phyloP scores from a whole-genome alignment of 2,113 vertebrate species.

The Hemibagrus wyckioides region DNA sequence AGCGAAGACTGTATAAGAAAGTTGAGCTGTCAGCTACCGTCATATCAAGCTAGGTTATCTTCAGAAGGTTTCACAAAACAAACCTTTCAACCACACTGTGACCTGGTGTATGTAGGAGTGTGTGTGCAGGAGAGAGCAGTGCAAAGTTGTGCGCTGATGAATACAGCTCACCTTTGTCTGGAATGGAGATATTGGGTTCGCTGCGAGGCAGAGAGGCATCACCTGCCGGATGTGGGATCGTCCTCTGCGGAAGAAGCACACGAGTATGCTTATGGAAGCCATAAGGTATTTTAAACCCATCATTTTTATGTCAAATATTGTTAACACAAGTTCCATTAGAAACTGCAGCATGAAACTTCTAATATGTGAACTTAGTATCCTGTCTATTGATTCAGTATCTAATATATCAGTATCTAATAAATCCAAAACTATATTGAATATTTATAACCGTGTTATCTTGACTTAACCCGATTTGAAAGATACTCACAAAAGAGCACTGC shows the following conservation, averaged over 20 bases:
- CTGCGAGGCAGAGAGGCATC: constrained; percentile 88
- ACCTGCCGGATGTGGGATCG: constrained; percentile 84
- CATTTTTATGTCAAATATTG: background rate
- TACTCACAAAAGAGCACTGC: background rate
- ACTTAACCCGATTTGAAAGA: background rate
- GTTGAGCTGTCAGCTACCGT: constrained; percentile 27
- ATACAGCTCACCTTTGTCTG: constrained; percentile 86
- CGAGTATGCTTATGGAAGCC: background rate
- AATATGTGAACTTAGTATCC: background rate
- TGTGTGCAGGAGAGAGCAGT: background rate
- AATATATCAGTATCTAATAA: no score
- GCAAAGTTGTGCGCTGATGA: background rate
- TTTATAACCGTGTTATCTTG: background rate
- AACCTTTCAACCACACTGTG: background rate
- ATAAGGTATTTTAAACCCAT: background rate
- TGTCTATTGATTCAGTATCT: background rate
- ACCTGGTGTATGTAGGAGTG: constrained; percentile 12
- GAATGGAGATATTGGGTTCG: constrained; percentile 86
- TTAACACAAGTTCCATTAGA: background rate
- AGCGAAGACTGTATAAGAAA: background rate
- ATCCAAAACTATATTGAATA: background rate
- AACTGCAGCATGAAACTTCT: background rate
- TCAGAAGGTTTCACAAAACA: background rate
- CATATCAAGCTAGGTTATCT: background rate
- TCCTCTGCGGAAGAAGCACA: constrained; percentile 74